These are phyloP conservation scores for Antheraea pernyi DNA, from an alignment of 1,140 invertebrate species.

Conservation along the genomic window DNA sequence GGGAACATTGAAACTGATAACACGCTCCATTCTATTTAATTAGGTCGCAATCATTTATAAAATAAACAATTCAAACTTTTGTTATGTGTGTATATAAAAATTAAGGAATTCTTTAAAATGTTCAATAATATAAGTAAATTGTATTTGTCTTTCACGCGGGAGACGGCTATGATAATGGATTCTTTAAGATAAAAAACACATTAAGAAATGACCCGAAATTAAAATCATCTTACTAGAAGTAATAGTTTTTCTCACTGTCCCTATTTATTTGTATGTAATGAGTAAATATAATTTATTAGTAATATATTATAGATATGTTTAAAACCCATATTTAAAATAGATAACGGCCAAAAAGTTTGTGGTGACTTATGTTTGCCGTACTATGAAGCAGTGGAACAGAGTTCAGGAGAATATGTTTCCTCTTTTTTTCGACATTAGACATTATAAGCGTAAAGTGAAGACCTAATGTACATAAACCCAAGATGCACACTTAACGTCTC, in stretches of 20 bases:
- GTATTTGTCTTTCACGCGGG: not conserved
- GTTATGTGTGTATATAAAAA: not conserved
- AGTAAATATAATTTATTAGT: conserved; percentile 4
- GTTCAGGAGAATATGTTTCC: too few species aligned
- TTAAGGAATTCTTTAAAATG: not conserved
- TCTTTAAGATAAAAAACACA: conserved; percentile 4
- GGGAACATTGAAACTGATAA: not conserved
- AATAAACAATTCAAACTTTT: conserved; percentile 14
- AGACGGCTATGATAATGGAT: not conserved
- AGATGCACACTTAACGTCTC: too few species aligned
- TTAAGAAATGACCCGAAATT: conserved; percentile 5
- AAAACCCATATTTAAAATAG: not conserved
- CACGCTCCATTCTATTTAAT: conserved; percentile 23
- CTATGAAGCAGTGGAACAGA: too few species aligned
- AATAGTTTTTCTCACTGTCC: conserved; percentile 1
- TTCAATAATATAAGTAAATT: not conserved
- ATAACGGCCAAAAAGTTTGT: too few species aligned
- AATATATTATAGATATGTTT: not conserved
- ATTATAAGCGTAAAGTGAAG: too few species aligned
- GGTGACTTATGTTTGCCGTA: too few species aligned
- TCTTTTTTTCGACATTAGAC: too few species aligned
- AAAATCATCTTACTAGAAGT: not conserved
- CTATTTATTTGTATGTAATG: not conserved
- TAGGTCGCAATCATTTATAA: conserved; percentile 34
- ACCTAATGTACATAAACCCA: too few species aligned